Percentiles rank a stretch among this genome's conserved stretches.
Conservation (phyloP, 2,888 invertebrate genomes). For the Dasysyrphus tricinctus region DNA sequence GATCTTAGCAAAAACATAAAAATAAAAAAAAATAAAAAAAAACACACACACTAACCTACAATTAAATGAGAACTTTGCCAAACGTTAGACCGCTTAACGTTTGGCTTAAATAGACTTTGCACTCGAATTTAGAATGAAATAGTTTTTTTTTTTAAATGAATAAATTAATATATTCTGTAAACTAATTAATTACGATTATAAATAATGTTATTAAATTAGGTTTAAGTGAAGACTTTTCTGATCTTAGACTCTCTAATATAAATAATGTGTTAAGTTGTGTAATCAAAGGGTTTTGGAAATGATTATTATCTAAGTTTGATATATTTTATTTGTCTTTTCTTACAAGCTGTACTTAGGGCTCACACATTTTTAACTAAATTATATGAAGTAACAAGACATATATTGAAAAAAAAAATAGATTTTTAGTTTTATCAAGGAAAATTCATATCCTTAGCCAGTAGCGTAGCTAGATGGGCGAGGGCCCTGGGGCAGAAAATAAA, state of each 20-base stretch:
- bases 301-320: neutral
- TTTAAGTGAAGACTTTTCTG: constrained; percentile 61
- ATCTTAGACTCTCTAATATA: constrained; percentile 56
- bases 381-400: no score
- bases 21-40: neutral
- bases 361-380: no score
- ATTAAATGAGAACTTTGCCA: constrained; percentile 28
- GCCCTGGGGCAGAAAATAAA: no score
- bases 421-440: no score
- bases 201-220: constrained; percentile 59
- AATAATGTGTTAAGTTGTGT: neutral
- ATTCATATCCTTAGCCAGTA: no score
- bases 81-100: constrained; percentile 33
- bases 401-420: no score
- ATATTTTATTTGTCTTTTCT: neutral
- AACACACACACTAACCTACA: constrained; percentile 31
- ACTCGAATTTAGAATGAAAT: constrained; percentile 67
- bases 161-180: constrained; percentile 40
- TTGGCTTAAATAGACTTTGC: constrained; percentile 43
- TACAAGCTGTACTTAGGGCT: no score
- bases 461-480: no score
- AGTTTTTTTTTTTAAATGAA: constrained; percentile 43
- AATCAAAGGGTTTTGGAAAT: neutral
- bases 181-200: constrained; percentile 54
- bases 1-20: constrained; percentile 29